Conservation (phyloP, 2,797 vertebrate species). For the Chloroceryle amazona region DNA sequence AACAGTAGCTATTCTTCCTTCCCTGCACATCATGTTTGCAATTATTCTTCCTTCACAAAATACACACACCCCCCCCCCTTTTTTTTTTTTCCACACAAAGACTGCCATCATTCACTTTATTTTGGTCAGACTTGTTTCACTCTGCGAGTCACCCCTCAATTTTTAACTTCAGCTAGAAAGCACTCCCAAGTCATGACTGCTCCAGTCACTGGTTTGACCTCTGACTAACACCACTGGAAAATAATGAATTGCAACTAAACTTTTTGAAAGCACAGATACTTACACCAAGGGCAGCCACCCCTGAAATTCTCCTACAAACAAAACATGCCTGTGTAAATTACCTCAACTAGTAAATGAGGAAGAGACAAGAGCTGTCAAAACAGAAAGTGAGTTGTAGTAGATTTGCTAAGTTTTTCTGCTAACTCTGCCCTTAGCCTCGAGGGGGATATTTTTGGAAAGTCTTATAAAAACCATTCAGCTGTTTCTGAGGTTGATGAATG, state of each 20-base stretch:
- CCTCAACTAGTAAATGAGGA: constrained; percentile 9
- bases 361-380: constrained; percentile 52
- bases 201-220: constrained; percentile 15
- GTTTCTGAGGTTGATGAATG: constrained; percentile 52
- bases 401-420: constrained; percentile 56
- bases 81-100: background rate
- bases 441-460: constrained; percentile 67
- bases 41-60: background rate
- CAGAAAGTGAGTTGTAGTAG: constrained; percentile 35
- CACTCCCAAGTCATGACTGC: background rate
- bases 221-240: constrained; percentile 33
- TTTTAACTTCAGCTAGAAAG: background rate
- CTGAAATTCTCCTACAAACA: background rate
- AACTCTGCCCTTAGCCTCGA: background rate
- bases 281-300: background rate
- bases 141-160: background rate
- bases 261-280: constrained; percentile 5
- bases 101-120: background rate
- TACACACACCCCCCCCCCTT: too few relatives aligned
- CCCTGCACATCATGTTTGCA: background rate
- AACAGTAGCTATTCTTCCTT: background rate
- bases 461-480: constrained; percentile 63
- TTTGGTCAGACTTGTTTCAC: background rate
- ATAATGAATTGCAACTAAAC: background rate
- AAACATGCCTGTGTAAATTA: background rate